Percentiles rank a stretch among this genome's conserved stretches.
Evolutionary conservation across 2,797 vertebrate genomes (phyloP).

Genomic region (Pseudomugil gertrudae): DNA sequence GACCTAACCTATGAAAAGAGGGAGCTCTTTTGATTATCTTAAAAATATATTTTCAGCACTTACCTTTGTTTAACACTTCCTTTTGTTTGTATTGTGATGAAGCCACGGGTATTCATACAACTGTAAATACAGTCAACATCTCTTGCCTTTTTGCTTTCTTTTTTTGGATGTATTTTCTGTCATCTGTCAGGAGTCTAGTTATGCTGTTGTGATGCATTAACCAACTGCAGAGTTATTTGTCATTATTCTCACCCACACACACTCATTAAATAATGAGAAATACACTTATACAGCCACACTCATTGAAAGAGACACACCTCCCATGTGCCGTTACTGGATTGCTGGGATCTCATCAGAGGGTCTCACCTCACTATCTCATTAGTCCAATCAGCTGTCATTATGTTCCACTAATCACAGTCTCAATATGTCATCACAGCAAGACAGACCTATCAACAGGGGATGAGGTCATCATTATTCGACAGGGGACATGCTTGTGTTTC

Average conservation of each 20-base stretch:
- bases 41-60: not conserved
- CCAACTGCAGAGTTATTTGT: constrained; percentile 63
- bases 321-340: constrained; percentile 38
- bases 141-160: not conserved
- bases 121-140: constrained; percentile 24
- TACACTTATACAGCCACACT: constrained; percentile 15
- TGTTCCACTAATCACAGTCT: constrained; percentile 56
- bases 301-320: constrained; percentile 21
- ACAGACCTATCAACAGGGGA: constrained; percentile 24
- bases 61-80: not conserved
- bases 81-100: constrained; percentile 5
- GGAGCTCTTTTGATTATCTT: not conserved
- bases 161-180: constrained; percentile 47
- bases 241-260: constrained; percentile 28
- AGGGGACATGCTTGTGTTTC: constrained; percentile 34
- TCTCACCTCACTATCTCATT: constrained; percentile 45
- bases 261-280: constrained; percentile 15
- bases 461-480: constrained; percentile 62
- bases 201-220: constrained; percentile 63
- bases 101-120: constrained; percentile 24
- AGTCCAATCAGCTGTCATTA: constrained; percentile 67
- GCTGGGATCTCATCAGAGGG: constrained; percentile 51
- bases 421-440: constrained; percentile 57
- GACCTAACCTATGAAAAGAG: not conserved
- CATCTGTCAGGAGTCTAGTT: constrained; percentile 46